Percentiles rank a stretch among this genome's conserved stretches.
phyloP scores from a whole-genome alignment of 2,797 vertebrate species.

The Muscicapa striata region DNA sequence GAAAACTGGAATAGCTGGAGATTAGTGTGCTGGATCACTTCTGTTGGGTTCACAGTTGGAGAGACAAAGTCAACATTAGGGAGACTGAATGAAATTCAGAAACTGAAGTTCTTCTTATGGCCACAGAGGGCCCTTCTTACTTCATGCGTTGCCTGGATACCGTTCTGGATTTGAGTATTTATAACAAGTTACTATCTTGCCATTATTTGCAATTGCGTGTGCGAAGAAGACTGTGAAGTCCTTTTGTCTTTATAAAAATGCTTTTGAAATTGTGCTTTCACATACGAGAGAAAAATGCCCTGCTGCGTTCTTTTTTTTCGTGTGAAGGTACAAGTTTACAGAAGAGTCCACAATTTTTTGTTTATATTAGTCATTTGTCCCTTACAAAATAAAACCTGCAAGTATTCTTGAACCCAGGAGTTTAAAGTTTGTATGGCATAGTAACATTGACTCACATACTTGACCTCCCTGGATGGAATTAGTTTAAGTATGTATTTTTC shows the following conservation, averaged over 20 bases:
- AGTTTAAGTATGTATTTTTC: not conserved
- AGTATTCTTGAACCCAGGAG: not conserved
- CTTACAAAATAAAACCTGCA: not conserved
- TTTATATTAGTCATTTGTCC: not conserved
- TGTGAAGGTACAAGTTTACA: not conserved
- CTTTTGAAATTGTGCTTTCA: not conserved
- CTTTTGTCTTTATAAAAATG: not conserved
- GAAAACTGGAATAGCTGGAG: not conserved
- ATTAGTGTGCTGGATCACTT: not conserved
- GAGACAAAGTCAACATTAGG: not conserved
- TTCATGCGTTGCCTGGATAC: not conserved
- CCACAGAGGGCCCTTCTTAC: constrained; percentile 38
- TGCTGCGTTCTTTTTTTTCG: not conserved
- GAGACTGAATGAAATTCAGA: not conserved
- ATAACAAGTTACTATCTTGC: not conserved
- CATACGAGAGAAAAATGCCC: not conserved
- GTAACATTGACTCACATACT: not conserved
- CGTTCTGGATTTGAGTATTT: not conserved
- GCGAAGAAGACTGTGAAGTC: not conserved
- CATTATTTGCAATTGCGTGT: not conserved
- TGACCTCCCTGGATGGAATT: not conserved
- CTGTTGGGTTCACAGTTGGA: not conserved
- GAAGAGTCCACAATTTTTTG: not conserved
- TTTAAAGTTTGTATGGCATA: not conserved
- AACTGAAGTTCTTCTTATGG: not conserved